Evolutionary conservation across 2,113 vertebrate species (phyloP).

Genomic region (Bufo bufo): DNA sequence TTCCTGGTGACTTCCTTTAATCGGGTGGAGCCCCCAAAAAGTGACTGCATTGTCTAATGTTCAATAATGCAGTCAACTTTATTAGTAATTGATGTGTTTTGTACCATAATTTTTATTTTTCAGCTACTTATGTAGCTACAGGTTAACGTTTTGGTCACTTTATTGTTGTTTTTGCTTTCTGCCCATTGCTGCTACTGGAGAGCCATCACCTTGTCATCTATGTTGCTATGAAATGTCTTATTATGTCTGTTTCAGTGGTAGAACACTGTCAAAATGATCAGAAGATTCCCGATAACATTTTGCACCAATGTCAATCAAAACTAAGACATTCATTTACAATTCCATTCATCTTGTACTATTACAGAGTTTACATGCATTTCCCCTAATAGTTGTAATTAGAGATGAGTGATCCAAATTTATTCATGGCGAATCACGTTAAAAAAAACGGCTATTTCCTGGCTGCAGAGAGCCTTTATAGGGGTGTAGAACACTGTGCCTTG

Average conservation of each 20-base stretch:
- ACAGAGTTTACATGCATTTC: neutral
- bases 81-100: neutral
- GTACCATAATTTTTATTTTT: neutral
- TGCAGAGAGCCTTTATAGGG: too few species aligned
- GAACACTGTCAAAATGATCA: neutral
- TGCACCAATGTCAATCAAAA: neutral
- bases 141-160: neutral
- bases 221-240: neutral
- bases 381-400: too few species aligned
- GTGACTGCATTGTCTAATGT: neutral
- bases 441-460: too few species aligned
- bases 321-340: neutral
- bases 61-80: neutral
- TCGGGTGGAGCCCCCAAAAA: too few species aligned
- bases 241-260: neutral
- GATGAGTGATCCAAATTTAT: too few species aligned
- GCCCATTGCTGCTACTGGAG: neutral
- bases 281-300: neutral
- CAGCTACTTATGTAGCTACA: neutral
- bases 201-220: conserved; percentile 22
- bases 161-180: conserved; percentile 7
- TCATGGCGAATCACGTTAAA: too few species aligned
- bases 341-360: neutral
- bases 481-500: too few species aligned
- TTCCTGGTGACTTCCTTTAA: too few species aligned